These are phyloP conservation scores for Aphodius sticticus DNA, from an alignment of 2,888 invertebrate genomes.

Conservation along the genomic window DNA sequence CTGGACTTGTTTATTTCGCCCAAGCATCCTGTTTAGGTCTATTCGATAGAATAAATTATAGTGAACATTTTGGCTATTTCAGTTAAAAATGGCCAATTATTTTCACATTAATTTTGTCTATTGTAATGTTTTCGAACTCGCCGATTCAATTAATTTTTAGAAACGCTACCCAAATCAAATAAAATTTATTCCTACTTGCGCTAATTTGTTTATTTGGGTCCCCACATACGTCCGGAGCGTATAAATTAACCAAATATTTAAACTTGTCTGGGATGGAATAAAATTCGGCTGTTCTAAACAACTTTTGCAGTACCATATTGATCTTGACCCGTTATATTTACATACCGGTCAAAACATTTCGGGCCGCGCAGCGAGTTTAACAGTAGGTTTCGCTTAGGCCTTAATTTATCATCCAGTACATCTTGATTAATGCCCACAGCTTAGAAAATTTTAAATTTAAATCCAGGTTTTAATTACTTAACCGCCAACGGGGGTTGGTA, in stretches of 20 bases:
- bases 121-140: too few species aligned
- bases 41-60: too few species aligned
- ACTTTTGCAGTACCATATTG: neutral
- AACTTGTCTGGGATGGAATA: neutral
- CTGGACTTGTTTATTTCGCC: too few species aligned
- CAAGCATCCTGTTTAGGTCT: too few species aligned
- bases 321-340: neutral
- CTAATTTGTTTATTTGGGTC: neutral
- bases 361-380: neutral
- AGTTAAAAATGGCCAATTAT: too few species aligned
- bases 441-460: slow-evolving; percentile 4
- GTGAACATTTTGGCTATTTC: too few species aligned
- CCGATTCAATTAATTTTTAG: too few species aligned
- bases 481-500: neutral
- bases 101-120: too few species aligned
- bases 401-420: neutral
- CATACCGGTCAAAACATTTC: neutral
- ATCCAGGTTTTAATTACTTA: neutral
- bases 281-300: neutral
- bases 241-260: neutral
- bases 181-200: neutral
- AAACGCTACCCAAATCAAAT: neutral
- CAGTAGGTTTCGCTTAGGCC: neutral
- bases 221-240: neutral
- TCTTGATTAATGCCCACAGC: neutral